phyloP scores from a whole-genome alignment of 2,797 vertebrate genomes.

The Psittacula derbiana region DNA sequence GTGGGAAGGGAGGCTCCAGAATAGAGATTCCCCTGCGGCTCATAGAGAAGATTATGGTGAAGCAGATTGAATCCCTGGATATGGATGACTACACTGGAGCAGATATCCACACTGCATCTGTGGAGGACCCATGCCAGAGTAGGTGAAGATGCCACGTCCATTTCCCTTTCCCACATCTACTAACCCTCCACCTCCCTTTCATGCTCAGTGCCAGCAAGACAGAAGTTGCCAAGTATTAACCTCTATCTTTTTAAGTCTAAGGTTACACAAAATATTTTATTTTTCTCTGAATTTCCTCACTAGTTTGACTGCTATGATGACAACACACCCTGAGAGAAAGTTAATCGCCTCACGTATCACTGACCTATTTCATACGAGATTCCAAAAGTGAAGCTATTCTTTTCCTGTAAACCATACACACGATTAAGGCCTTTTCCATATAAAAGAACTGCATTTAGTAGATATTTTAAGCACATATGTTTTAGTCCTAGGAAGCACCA shows the following conservation, averaged over 20 bases:
- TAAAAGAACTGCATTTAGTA: background rate
- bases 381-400: background rate
- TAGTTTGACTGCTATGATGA: background rate
- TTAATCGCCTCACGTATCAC: background rate
- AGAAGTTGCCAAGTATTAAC: background rate
- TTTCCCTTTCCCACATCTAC: background rate
- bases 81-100: background rate
- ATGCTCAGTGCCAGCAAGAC: background rate
- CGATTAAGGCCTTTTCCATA: background rate
- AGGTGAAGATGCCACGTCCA: background rate
- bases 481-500: background rate
- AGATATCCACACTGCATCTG: background rate
- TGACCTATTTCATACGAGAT: background rate
- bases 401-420: background rate
- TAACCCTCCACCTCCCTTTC: background rate
- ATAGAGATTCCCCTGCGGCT: background rate
- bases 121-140: background rate
- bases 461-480: background rate
- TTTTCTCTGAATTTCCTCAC: background rate
- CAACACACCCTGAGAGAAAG: background rate
- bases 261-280: background rate
- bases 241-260: background rate
- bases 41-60: background rate
- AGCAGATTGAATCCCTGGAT: background rate
- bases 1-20: rapidly evolving